Evolutionary conservation across 2,113 vertebrate genomes (phyloP).

Genomic region (Syrmaticus mikado): DNA sequence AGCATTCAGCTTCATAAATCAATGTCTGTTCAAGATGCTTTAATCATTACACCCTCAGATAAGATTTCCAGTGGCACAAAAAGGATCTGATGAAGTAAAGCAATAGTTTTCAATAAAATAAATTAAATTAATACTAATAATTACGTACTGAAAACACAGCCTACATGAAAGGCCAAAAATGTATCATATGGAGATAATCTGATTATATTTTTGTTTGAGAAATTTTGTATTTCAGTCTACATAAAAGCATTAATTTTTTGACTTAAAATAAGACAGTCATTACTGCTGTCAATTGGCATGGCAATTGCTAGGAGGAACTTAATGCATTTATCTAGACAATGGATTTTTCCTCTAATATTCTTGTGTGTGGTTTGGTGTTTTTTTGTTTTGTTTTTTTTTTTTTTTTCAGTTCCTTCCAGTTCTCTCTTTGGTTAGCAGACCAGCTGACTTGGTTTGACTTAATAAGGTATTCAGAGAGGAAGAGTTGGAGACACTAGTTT

Average conservation of each 20-base stretch:
- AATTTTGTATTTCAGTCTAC: neutral
- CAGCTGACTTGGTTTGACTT: neutral
- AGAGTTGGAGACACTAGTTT: neutral
- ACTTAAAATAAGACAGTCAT: neutral
- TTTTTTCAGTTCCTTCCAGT: neutral
- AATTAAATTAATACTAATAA: neutral
- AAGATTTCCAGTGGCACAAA: neutral
- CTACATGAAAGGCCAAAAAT: neutral
- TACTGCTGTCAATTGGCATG: neutral
- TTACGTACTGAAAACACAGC: neutral
- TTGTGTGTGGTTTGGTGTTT: neutral
- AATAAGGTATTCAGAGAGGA: neutral
- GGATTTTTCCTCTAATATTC: neutral
- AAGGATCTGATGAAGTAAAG: neutral
- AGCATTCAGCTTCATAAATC: conserved; percentile 7
- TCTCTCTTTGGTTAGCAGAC: neutral
- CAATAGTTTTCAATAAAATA: neutral
- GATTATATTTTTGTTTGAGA: neutral
- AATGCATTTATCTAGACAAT: neutral
- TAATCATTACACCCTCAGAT: neutral
- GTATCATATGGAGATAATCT: neutral
- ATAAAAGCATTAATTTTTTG: neutral
- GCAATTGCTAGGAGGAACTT: neutral
- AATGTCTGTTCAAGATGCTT: neutral
- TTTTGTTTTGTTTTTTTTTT: neutral